phyloP scores from a whole-genome alignment of 2,888 invertebrate genomes.

The Aphodius sticticus region DNA sequence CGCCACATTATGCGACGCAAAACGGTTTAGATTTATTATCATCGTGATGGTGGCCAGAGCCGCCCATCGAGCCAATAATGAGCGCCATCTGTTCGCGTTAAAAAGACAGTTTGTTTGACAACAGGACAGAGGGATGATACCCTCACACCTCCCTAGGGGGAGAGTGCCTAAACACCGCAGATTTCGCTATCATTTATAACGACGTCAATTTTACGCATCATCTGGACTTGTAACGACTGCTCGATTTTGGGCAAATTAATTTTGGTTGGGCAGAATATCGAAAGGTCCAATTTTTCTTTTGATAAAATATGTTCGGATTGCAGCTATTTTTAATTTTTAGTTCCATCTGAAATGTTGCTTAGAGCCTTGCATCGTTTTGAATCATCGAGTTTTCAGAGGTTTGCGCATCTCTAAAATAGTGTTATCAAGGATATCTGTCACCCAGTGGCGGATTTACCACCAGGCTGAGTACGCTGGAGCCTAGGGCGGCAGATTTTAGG shows the following conservation, averaged over 20 bases:
- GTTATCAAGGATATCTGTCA: too few species aligned
- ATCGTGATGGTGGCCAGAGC: slow-evolving; percentile 44
- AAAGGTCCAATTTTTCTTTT: neutral
- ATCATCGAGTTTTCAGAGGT: too few species aligned
- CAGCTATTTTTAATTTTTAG: neutral
- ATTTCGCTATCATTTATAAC: neutral
- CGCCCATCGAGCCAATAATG: slow-evolving; percentile 50
- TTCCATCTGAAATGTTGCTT: too few species aligned
- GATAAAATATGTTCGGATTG: neutral
- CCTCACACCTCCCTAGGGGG: slow-evolving; percentile 43
- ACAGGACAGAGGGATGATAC: slow-evolving; percentile 44
- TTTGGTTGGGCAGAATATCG: neutral
- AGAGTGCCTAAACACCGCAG: slow-evolving; percentile 17
- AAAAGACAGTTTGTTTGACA: slow-evolving; percentile 54
- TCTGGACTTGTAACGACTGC: neutral
- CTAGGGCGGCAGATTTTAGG: too few species aligned
- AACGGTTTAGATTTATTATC: slow-evolving; percentile 46
- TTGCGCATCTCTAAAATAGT: too few species aligned
- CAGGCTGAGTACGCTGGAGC: too few species aligned
- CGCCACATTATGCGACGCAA: slow-evolving; percentile 58
- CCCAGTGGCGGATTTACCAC: too few species aligned
- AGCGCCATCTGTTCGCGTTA: slow-evolving; percentile 59
- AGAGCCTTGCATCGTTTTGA: too few species aligned
- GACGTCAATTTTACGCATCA: slow-evolving; percentile 12
- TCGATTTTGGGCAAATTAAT: neutral